Evolutionary conservation across 2,888 invertebrate genomes (phyloP), one percentile per base, ranked within the genome.

Genomic region (Mythimna ferrago): DNA sequence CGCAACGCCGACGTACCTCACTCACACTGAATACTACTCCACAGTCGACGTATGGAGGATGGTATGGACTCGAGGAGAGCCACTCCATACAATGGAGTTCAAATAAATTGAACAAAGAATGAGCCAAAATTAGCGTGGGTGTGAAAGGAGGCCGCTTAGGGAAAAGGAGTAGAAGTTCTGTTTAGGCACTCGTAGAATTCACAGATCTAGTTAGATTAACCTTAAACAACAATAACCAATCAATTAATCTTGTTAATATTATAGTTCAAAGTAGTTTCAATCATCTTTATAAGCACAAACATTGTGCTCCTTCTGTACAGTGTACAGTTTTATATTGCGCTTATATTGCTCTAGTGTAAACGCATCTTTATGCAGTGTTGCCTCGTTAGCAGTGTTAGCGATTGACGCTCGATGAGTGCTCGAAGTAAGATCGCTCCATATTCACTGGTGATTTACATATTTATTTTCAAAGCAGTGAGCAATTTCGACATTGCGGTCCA

Each of bases 351-450:
- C 58, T 32, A 32, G 44, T 68, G 69, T 73, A 54, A 32, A 78
- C 79, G 71, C 80, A 75, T 64, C 62, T 82, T 74, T 68, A 35
- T 66, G 38, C 21, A 35, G 16, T 5, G 65, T 69, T 70, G 69
- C 65, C 73, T 76, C 67, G 72, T 80, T 78, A 78, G 70, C 67
- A 21, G 21, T 21, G 74, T 71, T 75, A 63, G 64, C 48, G 44
- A 41, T 76, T 41, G 48, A 56, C 44, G 19, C 67, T 64, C 60
- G 70, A 72, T 57, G 68, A 73, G 72, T 65, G 67, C 69, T 44
- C 19, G 71, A 62, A 41, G 79, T 78, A 61, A 78, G 74, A 81
- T 78, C 58, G 75, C 71, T 78, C 80, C 70, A 75, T 54, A 71
- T 70, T 58, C 69, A 62, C n/a, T 41, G 44, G 32, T 63, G 35